Base-by-base conservation (phyloP, 2,113 vertebrate species). In the Atrichornis clamosus region DNA sequence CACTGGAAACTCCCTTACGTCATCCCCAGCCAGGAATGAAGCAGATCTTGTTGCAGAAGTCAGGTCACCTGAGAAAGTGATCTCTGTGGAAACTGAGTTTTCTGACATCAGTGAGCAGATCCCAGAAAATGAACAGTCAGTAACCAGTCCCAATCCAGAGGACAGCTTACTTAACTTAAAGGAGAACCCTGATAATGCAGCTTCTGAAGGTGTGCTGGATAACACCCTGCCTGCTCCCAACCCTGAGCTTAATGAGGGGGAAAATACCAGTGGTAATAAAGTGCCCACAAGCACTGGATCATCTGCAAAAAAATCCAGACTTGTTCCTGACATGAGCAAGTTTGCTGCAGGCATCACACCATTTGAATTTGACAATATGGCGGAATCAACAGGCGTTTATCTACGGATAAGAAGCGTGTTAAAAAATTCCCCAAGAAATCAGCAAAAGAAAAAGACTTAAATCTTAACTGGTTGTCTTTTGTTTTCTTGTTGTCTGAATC, bases 351-450 rank as follows among this genome's bases (percentile, higher is more conserved):
- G 99, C 28, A 99, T 99, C 23, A 98, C 99, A 33, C 99, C 99
- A 0, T 99, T 99, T 79, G 99, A 99, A 64, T 99, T 98, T 88
- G 99, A 99, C 30, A 99, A 99, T 46, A 99, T 99, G 96, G 98
- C 99, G 6, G 99, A 99, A 83, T 98, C 99, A 6, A 99, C 99
- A 1, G 99, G 99, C 28, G 98, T 98, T 81, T 99, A 99, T 92
- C 98, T 99, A 47, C 98, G 96, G 83, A 99, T 99, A 97, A 98
- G 99, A 96, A 99, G 95, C 55, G 95, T 99, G 80, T 97, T 99
- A 58, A 99, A 99, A 98, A 97, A 99, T 87, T 99, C 99, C 11
- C 99, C 99, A 27, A 98, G 99, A 94, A 99, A 97, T 98, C 98
- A 99, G 97, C 98, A 98, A 97, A 98, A 95, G 84, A 99, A 98